Base-by-base conservation (phyloP, 2,797 vertebrate genomes). In the Oceanodroma leucorhoa region DNA sequence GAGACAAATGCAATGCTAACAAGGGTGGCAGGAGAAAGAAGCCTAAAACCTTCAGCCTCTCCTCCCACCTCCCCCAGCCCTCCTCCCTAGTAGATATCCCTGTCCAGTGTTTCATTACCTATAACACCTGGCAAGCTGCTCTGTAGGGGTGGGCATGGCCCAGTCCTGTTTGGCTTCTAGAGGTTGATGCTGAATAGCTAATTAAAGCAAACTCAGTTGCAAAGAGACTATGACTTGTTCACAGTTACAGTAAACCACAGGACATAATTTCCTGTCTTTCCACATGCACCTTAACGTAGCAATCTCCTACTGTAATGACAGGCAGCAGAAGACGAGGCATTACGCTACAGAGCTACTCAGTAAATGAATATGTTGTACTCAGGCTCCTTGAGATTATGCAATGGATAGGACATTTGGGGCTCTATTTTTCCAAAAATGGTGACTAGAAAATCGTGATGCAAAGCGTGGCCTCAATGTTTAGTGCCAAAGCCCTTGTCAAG, bases 271-370 rank as follows among this genome's bases (percentile, higher is more conserved):
- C 34, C 62, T 0, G 0, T 23, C 70, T 73, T 86, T 62, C 54
- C 79, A 71, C 5, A 0, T 4, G 16, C 24, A 65, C 69, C n/a
- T 86, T 27, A 43, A 36, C 0, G 0, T 43, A 91, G 58, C 60
- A 83, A n/a, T 15, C 34, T 91, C 57, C 48, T 72, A 1, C 72
- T 36, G 18, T 11, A 43, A 13, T 50, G 48, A 58, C 62, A 71
- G 58, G 50, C 48, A 87, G 79, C 69, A n/a, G 34, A 36, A 36
- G 36, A 53, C 32, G 11, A 55, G 46, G 67, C 62, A 43, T n/a
- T 46, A 40, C 0, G 1, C 36, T 45, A 34, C 65, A 66, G 48
- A 72, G 72, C 46, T 58, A 57, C 29, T 66, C 64, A 32, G 50
- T 21, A 86, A 77, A 83, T 38, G 1, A 58, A 14, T 14, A 12